Evolutionary conservation across 2,888 invertebrate genomes (phyloP).

Genomic region (Terebella lapidaria): DNA sequence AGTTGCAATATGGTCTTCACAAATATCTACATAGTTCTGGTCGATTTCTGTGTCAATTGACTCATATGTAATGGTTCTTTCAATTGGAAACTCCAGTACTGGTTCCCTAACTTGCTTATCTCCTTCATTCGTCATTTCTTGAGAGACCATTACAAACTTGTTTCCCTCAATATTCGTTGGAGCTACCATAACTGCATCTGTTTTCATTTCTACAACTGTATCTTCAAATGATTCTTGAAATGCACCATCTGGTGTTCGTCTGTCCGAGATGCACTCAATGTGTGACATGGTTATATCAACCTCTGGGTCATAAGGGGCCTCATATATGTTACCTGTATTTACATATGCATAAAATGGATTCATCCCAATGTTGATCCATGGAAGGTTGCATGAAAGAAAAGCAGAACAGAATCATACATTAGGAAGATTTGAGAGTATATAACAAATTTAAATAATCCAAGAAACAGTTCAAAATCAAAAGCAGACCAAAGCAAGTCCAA

Average conservation of each 20-base stretch:
- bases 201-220: background rate
- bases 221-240: background rate
- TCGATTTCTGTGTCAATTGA: no score
- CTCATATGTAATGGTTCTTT: no score
- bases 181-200: background rate
- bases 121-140: no score
- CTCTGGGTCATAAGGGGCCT: background rate
- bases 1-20: no score
- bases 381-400: slow-evolving; percentile 6
- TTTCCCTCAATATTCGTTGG: background rate
- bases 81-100: no score
- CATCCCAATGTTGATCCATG: slow-evolving; percentile 3
- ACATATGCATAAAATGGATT: background rate
- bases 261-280: background rate
- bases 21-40: no score
- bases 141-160: no score
- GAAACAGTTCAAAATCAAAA: slow-evolving; percentile 3
- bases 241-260: background rate
- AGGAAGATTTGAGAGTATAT: slow-evolving; percentile 1
- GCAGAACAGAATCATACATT: slow-evolving; percentile 3
- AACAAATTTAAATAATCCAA: background rate
- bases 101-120: no score
- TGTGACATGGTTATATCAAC: background rate
- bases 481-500: slow-evolving; percentile 8
- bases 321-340: slow-evolving; percentile 1